Evolutionary conservation across 2,113 vertebrate genomes (phyloP).

Genomic region (Aphyosemion australe): DNA sequence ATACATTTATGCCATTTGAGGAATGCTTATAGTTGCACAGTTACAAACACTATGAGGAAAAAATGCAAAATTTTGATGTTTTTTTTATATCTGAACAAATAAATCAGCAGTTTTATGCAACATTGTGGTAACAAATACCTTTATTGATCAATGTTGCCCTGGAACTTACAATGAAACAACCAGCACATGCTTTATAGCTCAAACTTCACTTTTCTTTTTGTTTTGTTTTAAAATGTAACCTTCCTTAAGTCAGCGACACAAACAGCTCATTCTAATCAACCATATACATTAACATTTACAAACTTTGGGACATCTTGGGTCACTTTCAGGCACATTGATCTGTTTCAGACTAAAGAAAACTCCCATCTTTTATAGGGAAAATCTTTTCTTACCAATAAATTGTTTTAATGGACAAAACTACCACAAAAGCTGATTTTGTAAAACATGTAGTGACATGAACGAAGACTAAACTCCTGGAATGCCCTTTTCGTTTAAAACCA

Average conservation of each 20-base stretch:
- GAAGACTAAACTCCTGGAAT: slow-evolving; percentile 55
- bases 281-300: slow-evolving; percentile 11
- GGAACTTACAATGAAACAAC: slow-evolving; percentile 29
- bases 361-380: not conserved
- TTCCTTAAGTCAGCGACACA: slow-evolving; percentile 31
- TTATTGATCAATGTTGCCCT: slow-evolving; percentile 54
- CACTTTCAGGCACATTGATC: not conserved
- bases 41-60: no score
- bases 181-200: slow-evolving; percentile 35
- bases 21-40: not conserved
- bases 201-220: slow-evolving; percentile 31
- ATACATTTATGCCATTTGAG: not conserved
- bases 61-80: no score
- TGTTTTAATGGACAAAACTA: not conserved
- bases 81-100: no score
- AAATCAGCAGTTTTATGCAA: not conserved
- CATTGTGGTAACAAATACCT: slow-evolving; percentile 41
- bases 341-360: not conserved
- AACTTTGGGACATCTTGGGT: slow-evolving; percentile 19
- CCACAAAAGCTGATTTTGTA: not conserved
- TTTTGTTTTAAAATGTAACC: slow-evolving; percentile 32
- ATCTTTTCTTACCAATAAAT: no score
- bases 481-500: slow-evolving; percentile 46
- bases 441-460: slow-evolving; percentile 18
- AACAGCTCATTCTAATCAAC: slow-evolving; percentile 9